Percentiles rank a stretch among this genome's conserved stretches.
Evolutionary conservation across 2,888 invertebrate species (phyloP).

Genomic region (Lypha dubia): DNA sequence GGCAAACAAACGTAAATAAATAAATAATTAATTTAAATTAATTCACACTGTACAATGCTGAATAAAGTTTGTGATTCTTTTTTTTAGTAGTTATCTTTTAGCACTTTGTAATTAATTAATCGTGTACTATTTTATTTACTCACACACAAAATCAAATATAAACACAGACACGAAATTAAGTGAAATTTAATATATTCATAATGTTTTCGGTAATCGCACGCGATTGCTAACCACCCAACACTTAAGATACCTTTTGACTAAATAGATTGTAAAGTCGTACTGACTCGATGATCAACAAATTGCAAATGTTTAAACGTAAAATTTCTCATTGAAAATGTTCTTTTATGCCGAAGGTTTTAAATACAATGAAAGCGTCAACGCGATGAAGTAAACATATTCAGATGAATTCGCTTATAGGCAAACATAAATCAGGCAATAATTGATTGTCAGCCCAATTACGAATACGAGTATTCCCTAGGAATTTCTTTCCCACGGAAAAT

Average conservation of each 20-base stretch:
- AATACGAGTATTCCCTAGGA: too few species aligned
- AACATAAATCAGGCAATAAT: too few species aligned
- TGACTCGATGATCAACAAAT: conserved; percentile 59
- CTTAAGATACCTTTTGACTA: conserved; percentile 57
- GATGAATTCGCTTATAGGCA: not conserved
- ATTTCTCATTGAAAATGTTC: conserved; percentile 25
- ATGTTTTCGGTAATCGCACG: conserved; percentile 21
- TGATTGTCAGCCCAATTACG: too few species aligned
- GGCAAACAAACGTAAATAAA: not conserved
- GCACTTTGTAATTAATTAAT: conserved; percentile 42
- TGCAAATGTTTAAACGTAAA: conserved; percentile 57
- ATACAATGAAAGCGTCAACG: conserved; percentile 39
- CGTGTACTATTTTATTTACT: conserved; percentile 49
- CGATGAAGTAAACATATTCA: not conserved
- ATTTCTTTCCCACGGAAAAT: too few species aligned
- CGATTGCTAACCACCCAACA: not conserved
- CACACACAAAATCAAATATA: conserved; percentile 40
- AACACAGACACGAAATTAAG: conserved; percentile 5
- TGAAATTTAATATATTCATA: conserved; percentile 6
- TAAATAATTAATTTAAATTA: conserved; percentile 18
- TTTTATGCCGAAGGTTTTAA: conserved; percentile 4
- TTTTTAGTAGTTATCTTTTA: conserved; percentile 32
- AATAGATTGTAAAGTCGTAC: conserved; percentile 65
- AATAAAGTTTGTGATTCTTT: conserved; percentile 12
- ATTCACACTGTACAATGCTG: conserved; percentile 9